Conservation (phyloP, 1,140 invertebrate species). For the Diachasma alloeum region DNA sequence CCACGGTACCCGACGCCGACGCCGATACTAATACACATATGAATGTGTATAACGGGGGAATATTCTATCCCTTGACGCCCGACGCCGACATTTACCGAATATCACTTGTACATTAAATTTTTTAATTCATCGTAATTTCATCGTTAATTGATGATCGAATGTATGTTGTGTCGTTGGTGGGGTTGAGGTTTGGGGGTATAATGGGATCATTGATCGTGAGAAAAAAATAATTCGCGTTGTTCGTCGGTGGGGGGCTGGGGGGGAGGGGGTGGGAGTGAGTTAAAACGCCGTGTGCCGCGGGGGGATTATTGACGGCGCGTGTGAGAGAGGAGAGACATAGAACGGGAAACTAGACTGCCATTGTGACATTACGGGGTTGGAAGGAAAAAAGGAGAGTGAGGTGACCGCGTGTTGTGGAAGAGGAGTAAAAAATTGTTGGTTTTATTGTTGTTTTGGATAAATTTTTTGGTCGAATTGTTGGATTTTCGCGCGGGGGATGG, state of each 20-base stretch:
- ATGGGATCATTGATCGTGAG: neutral
- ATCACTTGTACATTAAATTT: neutral
- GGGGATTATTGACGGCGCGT: slow-evolving; percentile 10
- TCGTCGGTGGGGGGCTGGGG: neutral
- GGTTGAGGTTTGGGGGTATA: neutral
- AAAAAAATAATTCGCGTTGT: neutral
- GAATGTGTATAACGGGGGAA: slow-evolving; percentile 6
- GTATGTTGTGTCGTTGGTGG: no score
- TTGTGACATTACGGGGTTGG: slow-evolving; percentile 5
- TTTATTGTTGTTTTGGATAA: neutral
- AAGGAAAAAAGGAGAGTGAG: neutral
- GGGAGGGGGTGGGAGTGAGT: neutral
- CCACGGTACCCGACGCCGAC: slow-evolving; percentile 27
- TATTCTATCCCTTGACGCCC: slow-evolving; percentile 12
- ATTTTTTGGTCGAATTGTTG: slow-evolving; percentile 32
- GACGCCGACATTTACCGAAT: slow-evolving; percentile 18
- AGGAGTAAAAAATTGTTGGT: neutral
- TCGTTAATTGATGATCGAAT: neutral
- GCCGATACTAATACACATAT: slow-evolving; percentile 22
- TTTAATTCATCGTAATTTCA: neutral
- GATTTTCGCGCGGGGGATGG: neutral
- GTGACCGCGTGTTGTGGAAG: slow-evolving; percentile 9
- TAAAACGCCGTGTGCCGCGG: slow-evolving; percentile 4
- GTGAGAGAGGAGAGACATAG: neutral
- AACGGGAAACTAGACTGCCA: slow-evolving; percentile 11